Evolutionary conservation across 2,888 invertebrate species (phyloP), one percentile per base, ranked within the genome.

Genomic region (Branchellion lobata): DNA sequence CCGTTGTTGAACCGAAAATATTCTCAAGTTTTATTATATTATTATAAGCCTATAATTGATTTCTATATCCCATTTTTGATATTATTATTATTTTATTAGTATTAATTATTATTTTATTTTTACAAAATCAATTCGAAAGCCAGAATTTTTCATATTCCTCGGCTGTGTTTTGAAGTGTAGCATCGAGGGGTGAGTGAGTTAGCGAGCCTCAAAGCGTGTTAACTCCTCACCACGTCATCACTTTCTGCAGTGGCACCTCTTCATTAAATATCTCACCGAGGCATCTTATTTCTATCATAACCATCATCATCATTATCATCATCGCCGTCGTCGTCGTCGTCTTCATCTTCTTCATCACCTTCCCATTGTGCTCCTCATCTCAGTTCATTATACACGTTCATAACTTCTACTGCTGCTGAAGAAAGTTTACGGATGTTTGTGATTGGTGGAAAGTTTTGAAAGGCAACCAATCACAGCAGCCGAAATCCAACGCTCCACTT

Each of bases 141-240:
- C n/a, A n/a, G n/a, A n/a, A n/a, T n/a, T n/a, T n/a, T n/a, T n/a
- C n/a, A n/a, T n/a, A n/a, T n/a, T n/a, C n/a, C n/a, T n/a, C n/a
- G n/a, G n/a, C n/a, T n/a, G n/a, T n/a, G n/a, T n/a, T n/a, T n/a
- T n/a, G n/a, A n/a, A n/a, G n/a, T n/a, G n/a, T n/a, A n/a, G n/a
- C n/a, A n/a, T n/a, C n/a, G n/a, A n/a, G n/a, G n/a, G n/a, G n/a
- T n/a, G n/a, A n/a, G n/a, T n/a, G n/a, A n/a, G n/a, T n/a, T n/a
- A n/a, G n/a, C n/a, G 40, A 40, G 40, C 14, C 14, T 14, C 8
- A 40, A 40, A 40, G 85, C 84, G 83, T 85, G 79, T 47, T 21
- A 33, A 8, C 74, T n/a, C 36, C 2, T 36, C 51, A 36, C 5
- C 11, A 47, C 40, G 18, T 3, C 33, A 40, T 2, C 24, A 8